Base-by-base conservation (phyloP, 2,888 invertebrate genomes). In the Kuschelorhynchus macadamiae region DNA sequence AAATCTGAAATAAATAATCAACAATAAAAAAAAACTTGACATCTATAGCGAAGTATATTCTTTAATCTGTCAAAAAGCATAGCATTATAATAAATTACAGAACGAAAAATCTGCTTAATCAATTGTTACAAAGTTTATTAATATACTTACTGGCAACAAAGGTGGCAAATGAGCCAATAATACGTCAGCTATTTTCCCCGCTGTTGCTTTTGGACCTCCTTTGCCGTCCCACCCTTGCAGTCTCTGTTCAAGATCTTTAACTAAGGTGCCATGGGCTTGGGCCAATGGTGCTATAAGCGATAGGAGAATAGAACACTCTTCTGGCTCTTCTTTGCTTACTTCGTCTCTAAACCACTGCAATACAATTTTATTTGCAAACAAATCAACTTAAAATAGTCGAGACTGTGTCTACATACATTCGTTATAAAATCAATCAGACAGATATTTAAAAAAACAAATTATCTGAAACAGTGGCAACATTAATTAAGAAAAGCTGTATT, bases 251-350 rank as follows among this genome's bases (percentile, higher is more conserved):
- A 94, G 85, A 83, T 93, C 92, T 81, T 92, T 87, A 72, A 97
- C 88, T 72, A 96, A 89, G 25, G 88, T 88, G 53, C 91, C 91
- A 78, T 96, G 96, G 75, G 92, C 92, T 79, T 94, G 90, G 59
- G 93, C 93, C 71, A 97, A 86, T 56, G 95, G 92, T 67, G 90
- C 88, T 65, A 92, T 85, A 63, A 89, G 79, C 9, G 85, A 85
- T 71, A 90, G 85, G 32, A 90, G 80, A 30, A 89, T 85, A 21
- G 88, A 85, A 64, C 88, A 85, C 74, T 89, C 88, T 52, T 88
- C 88, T n/a, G 88, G 87, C 77, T 88, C 84, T 68, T 88, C 86
- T 64, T 80, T 81, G 9, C 80, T 81, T 9, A 84, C 82, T 78
- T 92, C 91, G 76, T 92, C 91, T 50, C 91, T 87, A 76, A 93